A percentile compares a stretch with the other conserved stretches of the same genome.
Evolutionary conservation across 2,113 vertebrate species (phyloP).

Genomic region (Macaca mulatta): DNA sequence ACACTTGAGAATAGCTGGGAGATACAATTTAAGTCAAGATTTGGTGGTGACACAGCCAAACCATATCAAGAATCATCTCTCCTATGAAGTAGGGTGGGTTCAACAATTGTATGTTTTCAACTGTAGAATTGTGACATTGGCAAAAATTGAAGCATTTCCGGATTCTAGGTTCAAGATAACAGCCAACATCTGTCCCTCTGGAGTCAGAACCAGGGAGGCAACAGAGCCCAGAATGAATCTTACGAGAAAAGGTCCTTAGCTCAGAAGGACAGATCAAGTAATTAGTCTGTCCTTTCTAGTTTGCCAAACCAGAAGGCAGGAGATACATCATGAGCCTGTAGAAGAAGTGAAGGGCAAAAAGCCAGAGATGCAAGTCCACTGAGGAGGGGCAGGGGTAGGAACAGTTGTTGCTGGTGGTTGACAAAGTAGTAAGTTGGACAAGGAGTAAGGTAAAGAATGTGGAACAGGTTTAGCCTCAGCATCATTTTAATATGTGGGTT

Average conservation of each 20-base stretch:
- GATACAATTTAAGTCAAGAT: too few relatives aligned
- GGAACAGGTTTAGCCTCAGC: not conserved
- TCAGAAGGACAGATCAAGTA: not conserved
- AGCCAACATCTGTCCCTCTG: not conserved
- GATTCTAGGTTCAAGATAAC: not conserved
- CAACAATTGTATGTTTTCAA: not conserved
- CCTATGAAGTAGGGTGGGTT: not conserved
- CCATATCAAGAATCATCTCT: not conserved
- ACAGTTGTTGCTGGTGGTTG: not conserved
- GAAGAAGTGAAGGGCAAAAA: not conserved
- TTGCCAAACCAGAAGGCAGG: not conserved
- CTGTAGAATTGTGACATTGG: not conserved
- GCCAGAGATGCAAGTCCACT: not conserved
- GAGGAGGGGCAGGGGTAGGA: not conserved
- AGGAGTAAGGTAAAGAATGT: not conserved
- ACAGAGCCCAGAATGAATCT: not conserved
- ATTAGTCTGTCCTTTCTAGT: not conserved
- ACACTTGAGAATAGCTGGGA: too few relatives aligned
- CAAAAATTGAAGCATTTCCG: not conserved
- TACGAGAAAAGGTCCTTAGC: not conserved
- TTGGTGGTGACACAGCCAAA: too few relatives aligned
- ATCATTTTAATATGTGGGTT: not conserved
- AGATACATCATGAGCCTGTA: not conserved
- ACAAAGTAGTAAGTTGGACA: not conserved
- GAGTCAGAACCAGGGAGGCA: not conserved